Conservation (phyloP, 2,797 vertebrate genomes). For the Falco columbarius region DNA sequence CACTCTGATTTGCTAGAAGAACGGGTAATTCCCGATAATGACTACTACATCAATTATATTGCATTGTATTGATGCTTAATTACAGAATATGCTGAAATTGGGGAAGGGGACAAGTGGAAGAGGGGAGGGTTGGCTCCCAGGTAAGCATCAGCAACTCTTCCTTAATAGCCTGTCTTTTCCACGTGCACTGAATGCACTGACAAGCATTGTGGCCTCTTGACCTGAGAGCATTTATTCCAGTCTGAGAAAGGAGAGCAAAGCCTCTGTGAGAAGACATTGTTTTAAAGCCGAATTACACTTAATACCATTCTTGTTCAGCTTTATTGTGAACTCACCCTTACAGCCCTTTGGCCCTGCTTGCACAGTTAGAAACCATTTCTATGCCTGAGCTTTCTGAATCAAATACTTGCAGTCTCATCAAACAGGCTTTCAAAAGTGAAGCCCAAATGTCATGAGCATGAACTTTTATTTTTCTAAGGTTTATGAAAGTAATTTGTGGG, state of each 20-base stretch:
- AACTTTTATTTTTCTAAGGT: not conserved
- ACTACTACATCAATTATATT: constrained; percentile 78
- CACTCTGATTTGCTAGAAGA: constrained; percentile 72
- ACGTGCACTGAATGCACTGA: constrained; percentile 56
- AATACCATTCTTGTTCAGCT: constrained; percentile 66
- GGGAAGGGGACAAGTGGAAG: constrained; percentile 46
- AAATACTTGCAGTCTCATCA: not conserved
- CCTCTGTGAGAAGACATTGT: constrained; percentile 39
- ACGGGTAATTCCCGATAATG: constrained; percentile 77
- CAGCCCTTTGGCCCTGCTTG: constrained; percentile 17
- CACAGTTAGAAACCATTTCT: not conserved
- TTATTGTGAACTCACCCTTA: constrained; percentile 65
- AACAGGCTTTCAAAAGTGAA: not conserved
- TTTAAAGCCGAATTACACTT: constrained; percentile 62
- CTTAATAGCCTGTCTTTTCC: constrained; percentile 75
- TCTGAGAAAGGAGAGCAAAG: constrained; percentile 40
- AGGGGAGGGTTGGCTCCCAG: constrained; percentile 30
- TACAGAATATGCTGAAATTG: constrained; percentile 70
- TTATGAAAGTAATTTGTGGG: not conserved
- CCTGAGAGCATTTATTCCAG: constrained; percentile 65
- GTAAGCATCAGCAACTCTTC: constrained; percentile 72
- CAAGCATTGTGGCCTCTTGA: constrained; percentile 61
- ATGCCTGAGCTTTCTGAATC: constrained; percentile 14
- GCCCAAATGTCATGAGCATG: not conserved
- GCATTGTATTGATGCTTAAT: constrained; percentile 79